phyloP scores from a whole-genome alignment of 2,888 invertebrate genomes.

The Trichogramma evanescens region DNA sequence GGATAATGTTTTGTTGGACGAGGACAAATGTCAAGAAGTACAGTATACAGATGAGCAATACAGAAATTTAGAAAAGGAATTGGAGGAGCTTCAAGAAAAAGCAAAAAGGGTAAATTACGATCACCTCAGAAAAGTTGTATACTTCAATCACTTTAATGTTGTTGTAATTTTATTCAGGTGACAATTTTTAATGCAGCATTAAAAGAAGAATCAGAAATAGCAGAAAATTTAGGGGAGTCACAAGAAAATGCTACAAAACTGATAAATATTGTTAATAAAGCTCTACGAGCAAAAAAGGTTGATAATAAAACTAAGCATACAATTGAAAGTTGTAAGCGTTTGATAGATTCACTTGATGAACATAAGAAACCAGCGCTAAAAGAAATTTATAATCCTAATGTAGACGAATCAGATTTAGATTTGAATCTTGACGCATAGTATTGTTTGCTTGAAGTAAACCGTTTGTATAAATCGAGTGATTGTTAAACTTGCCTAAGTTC shows the following conservation, averaged over 20 bases:
- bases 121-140: not conserved
- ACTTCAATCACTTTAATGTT: not conserved
- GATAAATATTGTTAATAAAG: constrained; percentile 11
- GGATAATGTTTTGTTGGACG: constrained; percentile 25
- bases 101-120: constrained; percentile 23
- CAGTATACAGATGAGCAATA: constrained; percentile 25
- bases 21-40: constrained; percentile 24
- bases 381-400: constrained; percentile 20
- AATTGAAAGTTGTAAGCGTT: constrained; percentile 15
- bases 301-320: constrained; percentile 8
- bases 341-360: constrained; percentile 15
- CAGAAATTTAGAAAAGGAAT: constrained; percentile 13
- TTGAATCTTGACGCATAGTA: too few relatives aligned
- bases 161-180: constrained; percentile 24
- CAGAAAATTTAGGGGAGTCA: constrained; percentile 24
- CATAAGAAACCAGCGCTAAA: constrained; percentile 9
- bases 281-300: constrained; percentile 13
- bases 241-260: constrained; percentile 22
- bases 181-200: constrained; percentile 30
- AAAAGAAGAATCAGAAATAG: constrained; percentile 29
- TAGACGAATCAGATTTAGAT: constrained; percentile 14
- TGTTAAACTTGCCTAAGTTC: too few relatives aligned
- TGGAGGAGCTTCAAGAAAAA: constrained; percentile 22
- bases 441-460: too few relatives aligned
- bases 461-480: too few relatives aligned